Percentiles rank a stretch among this genome's conserved stretches.
Conservation (phyloP, 2,797 vertebrate species). For the Hirundo rustica region DNA sequence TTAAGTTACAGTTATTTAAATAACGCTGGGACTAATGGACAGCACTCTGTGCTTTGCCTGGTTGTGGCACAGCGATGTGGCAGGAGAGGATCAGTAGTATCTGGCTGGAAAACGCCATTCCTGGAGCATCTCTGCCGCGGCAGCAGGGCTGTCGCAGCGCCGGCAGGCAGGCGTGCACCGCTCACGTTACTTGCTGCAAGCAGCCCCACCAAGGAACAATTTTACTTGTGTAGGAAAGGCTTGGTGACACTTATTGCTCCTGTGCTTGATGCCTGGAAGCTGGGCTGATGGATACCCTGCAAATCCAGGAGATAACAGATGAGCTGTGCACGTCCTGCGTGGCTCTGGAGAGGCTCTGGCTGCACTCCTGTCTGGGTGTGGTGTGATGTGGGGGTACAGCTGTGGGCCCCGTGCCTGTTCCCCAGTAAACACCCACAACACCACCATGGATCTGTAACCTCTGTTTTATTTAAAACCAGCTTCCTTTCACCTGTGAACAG, state of each 20-base stretch:
- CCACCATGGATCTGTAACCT: not conserved
- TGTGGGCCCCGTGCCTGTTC: not conserved
- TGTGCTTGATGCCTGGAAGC: constrained; percentile 10
- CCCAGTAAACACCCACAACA: not conserved
- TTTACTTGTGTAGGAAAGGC: constrained; percentile 11
- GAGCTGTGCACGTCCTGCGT: not conserved
- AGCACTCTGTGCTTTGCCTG: not conserved
- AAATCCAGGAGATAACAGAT: constrained; percentile 37
- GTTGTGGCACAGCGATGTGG: accelerated
- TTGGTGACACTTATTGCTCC: constrained; percentile 40
- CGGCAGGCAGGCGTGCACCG: accelerated
- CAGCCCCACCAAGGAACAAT: not conserved
- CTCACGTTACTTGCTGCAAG: not conserved
- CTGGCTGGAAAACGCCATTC: not conserved
- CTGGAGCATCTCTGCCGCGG: not conserved
- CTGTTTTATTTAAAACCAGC: constrained; percentile 64
- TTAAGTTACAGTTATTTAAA: not conserved
- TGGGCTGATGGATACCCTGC: constrained; percentile 46
- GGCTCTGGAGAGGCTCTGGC: not conserved
- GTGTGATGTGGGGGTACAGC: not conserved
- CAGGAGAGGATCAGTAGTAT: not conserved
- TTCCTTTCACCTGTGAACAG: constrained; percentile 71
- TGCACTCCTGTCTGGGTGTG: not conserved
- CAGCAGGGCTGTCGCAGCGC: not conserved
- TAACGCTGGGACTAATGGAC: not conserved